These are phyloP conservation scores for human (Homo sapiens) DNA, from an alignment of 2,113 vertebrate genomes.

Conservation along the genomic window DNA sequence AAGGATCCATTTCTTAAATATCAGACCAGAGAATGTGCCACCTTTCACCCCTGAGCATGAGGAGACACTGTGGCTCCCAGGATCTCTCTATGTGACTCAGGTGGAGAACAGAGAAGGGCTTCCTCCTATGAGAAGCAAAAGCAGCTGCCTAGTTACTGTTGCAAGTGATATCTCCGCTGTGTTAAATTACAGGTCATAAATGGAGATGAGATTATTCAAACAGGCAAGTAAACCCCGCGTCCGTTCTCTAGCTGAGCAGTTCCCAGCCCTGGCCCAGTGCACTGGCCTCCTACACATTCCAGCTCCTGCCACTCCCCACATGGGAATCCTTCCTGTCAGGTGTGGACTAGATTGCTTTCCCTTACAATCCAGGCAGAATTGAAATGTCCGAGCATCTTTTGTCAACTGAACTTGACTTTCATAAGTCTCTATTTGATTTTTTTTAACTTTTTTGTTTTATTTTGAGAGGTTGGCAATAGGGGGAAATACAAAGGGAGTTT, in stretches of 20 bases:
- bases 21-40: not conserved
- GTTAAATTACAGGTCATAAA: conserved; percentile 98
- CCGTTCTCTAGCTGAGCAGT: conserved; percentile 86
- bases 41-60: not conserved
- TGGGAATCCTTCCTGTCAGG: not conserved
- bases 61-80: not conserved
- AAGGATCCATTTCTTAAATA: not conserved
- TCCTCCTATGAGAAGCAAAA: conserved; percentile 71
- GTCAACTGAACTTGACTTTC: conserved; percentile 36
- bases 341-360: not conserved
- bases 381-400: conserved; percentile 31
- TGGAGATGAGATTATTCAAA: conserved; percentile 92
- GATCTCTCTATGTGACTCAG: not conserved
- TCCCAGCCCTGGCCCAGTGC: conserved; percentile 83
- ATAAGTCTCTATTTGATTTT: conserved; percentile 55
- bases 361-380: conserved; percentile 19
- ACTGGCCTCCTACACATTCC: conserved; percentile 88
- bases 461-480: not conserved
- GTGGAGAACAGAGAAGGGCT: conserved; percentile 46
- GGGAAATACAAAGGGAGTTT: not conserved
- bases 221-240: conserved; percentile 93
- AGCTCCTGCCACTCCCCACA: conserved; percentile 83
- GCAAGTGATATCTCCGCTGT: conserved; percentile 89
- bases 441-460: conserved; percentile 35
- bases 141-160: conserved; percentile 78